Evolutionary conservation across 2,797 vertebrate species (phyloP).

Genomic region (Chromobotia macracanthus): DNA sequence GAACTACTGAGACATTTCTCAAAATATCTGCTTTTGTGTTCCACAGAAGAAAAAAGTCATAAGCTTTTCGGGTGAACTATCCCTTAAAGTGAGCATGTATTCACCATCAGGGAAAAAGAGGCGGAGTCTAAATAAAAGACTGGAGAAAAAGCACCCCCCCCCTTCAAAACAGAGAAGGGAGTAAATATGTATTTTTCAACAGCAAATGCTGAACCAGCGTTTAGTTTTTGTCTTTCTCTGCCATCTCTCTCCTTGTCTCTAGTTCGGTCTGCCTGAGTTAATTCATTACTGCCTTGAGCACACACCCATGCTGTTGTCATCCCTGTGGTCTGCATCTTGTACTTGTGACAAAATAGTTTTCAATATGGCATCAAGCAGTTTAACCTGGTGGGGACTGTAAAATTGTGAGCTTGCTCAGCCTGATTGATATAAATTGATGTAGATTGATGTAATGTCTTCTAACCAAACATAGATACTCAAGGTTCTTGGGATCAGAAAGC

Average conservation of each 20-base stretch:
- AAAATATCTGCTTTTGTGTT: too few species aligned
- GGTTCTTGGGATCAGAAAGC: too few species aligned
- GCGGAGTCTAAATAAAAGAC: background rate
- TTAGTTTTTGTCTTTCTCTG: background rate
- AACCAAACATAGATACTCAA: too few species aligned
- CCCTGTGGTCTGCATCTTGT: conserved; percentile 57
- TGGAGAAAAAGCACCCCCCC: background rate
- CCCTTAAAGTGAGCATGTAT: too few species aligned
- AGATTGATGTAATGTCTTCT: too few species aligned
- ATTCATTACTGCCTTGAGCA: conserved; percentile 55
- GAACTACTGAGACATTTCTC: too few species aligned
- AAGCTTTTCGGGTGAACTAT: too few species aligned
- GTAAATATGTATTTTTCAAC: background rate
- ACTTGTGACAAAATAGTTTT: conserved; percentile 61
- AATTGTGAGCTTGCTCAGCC: background rate
- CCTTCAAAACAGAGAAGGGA: too few species aligned
- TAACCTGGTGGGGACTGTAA: conserved; percentile 50
- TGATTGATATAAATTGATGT: too few species aligned
- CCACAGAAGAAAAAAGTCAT: too few species aligned
- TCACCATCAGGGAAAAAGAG: background rate
- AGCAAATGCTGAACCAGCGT: background rate
- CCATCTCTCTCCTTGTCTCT: conserved; percentile 29
- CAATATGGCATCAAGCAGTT: conserved; percentile 56
- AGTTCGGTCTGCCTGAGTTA: conserved; percentile 43
- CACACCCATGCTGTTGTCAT: conserved; percentile 59